Percentiles rank a stretch among this genome's conserved stretches.
phyloP scores from a whole-genome alignment of 2,888 invertebrate species.

The Caenorhabditis zanzibari region DNA sequence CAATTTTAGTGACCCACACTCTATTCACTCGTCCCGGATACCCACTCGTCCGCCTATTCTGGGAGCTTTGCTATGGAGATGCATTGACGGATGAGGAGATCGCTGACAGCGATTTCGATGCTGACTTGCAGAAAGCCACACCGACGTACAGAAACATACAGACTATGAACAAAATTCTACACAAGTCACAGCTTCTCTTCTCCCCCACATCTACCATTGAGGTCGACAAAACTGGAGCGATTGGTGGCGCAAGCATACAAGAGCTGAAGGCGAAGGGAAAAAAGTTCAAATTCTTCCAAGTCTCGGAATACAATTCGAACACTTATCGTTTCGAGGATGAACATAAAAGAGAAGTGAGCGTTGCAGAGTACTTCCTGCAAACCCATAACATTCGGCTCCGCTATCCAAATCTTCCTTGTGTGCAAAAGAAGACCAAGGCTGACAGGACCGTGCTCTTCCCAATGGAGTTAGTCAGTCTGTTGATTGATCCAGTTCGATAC shows the following conservation, averaged over 20 bases:
- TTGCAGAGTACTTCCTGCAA: slow-evolving; percentile 13
- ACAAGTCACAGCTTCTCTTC: neutral
- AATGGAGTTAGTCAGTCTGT: slow-evolving; percentile 19
- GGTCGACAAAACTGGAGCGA: neutral
- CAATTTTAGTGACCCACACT: slow-evolving; percentile 22
- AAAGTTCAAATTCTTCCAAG: slow-evolving; percentile 18
- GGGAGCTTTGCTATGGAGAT: neutral
- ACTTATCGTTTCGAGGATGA: neutral
- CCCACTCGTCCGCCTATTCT: slow-evolving; percentile 27
- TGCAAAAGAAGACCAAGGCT: slow-evolving; percentile 8
- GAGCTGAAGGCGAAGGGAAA: neutral
- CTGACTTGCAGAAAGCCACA: neutral
- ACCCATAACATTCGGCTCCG: neutral
- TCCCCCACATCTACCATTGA: neutral
- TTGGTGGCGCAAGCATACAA: neutral
- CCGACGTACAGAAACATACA: neutral
- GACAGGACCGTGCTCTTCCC: neutral
- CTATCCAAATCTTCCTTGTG: slow-evolving; percentile 32
- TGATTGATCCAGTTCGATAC: slow-evolving; percentile 9
- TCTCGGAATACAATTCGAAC: neutral
- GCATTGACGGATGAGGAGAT: slow-evolving; percentile 5
- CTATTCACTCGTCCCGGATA: slow-evolving; percentile 33
- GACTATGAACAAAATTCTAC: neutral
- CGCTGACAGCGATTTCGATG: slow-evolving; percentile 2
- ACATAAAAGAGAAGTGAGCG: neutral